Evolutionary conservation across 2,113 vertebrate genomes (phyloP).

Genomic region (Oncorhynchus nerka): DNA sequence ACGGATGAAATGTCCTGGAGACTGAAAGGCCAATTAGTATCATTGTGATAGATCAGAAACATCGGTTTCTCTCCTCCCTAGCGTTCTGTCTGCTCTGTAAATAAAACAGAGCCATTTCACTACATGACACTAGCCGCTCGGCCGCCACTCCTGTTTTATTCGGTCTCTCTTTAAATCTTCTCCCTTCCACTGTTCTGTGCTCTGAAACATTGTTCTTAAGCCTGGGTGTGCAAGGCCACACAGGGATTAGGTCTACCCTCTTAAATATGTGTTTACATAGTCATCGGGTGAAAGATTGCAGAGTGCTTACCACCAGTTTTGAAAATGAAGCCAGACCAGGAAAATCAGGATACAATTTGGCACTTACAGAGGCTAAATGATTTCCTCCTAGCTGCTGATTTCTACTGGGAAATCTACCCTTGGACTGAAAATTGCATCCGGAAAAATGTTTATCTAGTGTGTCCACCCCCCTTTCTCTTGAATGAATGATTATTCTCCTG

Average conservation of each 20-base stretch:
- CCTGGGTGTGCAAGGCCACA: slow-evolving; percentile 80
- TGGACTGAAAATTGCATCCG: slow-evolving; percentile 90
- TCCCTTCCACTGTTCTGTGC: neutral
- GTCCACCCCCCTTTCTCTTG: slow-evolving; percentile 57
- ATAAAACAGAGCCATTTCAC: neutral
- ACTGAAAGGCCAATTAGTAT: neutral
- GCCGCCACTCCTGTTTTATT: neutral
- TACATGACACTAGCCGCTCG: neutral
- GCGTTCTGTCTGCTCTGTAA: neutral
- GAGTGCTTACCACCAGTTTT: slow-evolving; percentile 84
- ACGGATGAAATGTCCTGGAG: neutral
- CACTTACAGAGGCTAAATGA: slow-evolving; percentile 90
- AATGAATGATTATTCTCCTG: slow-evolving; percentile 87
- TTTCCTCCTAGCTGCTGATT: slow-evolving; percentile 93
- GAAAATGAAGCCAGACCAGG: slow-evolving; percentile 86
- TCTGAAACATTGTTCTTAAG: slow-evolving; percentile 82
- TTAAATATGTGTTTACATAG: slow-evolving; percentile 87
- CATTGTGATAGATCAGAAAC: slow-evolving; percentile 13
- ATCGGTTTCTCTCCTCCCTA: neutral
- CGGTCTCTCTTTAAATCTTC: neutral
- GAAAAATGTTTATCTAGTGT: slow-evolving; percentile 93
- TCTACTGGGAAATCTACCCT: slow-evolving; percentile 94
- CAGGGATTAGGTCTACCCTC: slow-evolving; percentile 86
- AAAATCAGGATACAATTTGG: slow-evolving; percentile 92
- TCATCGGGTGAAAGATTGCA: slow-evolving; percentile 88